A percentile compares a stretch with the other conserved stretches of the same genome.
phyloP scores from a whole-genome alignment of 1,140 invertebrate species.

The Leptonema lineaticorne region DNA sequence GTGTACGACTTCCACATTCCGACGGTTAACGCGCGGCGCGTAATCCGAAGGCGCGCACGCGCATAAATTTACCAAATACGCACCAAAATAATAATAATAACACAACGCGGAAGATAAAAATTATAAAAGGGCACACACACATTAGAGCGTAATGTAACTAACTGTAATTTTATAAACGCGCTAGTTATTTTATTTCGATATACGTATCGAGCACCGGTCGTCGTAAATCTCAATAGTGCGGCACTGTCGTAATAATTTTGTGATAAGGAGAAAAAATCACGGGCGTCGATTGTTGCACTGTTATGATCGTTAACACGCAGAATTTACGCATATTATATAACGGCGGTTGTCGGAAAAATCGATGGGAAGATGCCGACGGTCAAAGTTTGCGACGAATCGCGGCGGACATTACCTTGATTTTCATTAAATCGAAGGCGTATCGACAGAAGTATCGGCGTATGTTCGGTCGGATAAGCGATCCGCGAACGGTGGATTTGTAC shows the following conservation, averaged over 20 bases:
- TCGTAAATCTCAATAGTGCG: too few species aligned
- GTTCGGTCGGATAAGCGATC: neutral
- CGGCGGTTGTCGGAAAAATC: neutral
- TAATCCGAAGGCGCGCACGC: neutral
- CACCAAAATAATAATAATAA: neutral
- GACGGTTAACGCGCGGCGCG: neutral
- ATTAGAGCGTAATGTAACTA: too few species aligned
- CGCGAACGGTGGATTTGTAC: neutral
- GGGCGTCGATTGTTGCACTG: too few species aligned
- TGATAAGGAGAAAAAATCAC: too few species aligned
- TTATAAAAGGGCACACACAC: too few species aligned
- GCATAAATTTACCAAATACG: neutral
- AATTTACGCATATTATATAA: neutral
- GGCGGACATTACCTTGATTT: constrained; percentile 33
- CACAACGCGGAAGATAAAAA: neutral
- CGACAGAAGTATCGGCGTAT: neutral
- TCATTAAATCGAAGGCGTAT: constrained; percentile 29
- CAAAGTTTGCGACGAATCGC: neutral
- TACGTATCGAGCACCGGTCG: too few species aligned
- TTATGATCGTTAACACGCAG: too few species aligned
- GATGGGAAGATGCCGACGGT: neutral
- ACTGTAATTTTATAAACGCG: too few species aligned
- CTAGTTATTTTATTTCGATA: too few species aligned
- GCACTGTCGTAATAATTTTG: too few species aligned
- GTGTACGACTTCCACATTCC: neutral